phyloP scores from a whole-genome alignment of 2,797 vertebrate species.

The Scolopax bukidnonensis region DNA sequence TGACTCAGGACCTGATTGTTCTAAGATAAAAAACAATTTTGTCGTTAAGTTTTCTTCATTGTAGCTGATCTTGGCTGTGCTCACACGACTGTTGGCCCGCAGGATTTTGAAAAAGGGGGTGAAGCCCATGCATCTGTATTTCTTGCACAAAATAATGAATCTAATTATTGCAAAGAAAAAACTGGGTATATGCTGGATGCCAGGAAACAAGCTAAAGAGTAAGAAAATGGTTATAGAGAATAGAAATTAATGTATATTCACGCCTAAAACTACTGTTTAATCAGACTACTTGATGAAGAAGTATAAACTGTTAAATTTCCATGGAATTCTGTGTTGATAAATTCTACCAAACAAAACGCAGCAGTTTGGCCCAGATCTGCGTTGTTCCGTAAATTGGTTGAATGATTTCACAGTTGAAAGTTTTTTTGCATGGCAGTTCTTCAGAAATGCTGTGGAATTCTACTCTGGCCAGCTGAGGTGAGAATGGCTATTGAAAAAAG shows the following conservation, averaged over 20 bases:
- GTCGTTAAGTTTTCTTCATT: background rate
- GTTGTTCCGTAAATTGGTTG: conserved; percentile 11
- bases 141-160: background rate
- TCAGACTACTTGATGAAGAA: background rate
- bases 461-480: background rate
- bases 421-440: background rate
- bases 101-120: background rate
- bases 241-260: background rate
- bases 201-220: background rate
- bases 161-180: background rate
- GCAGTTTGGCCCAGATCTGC: background rate
- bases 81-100: background rate
- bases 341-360: background rate
- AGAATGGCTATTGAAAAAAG: background rate
- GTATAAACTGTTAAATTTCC: background rate
- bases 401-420: conserved; percentile 27
- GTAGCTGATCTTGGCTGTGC: background rate
- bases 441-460: background rate
- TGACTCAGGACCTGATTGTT: background rate
- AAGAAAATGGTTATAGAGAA: background rate
- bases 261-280: background rate
- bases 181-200: background rate
- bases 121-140: background rate
- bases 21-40: background rate
- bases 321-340: background rate